These are phyloP conservation scores for Melanostoma mellinum DNA, from an alignment of 2,888 invertebrate species.

Conservation along the genomic window DNA sequence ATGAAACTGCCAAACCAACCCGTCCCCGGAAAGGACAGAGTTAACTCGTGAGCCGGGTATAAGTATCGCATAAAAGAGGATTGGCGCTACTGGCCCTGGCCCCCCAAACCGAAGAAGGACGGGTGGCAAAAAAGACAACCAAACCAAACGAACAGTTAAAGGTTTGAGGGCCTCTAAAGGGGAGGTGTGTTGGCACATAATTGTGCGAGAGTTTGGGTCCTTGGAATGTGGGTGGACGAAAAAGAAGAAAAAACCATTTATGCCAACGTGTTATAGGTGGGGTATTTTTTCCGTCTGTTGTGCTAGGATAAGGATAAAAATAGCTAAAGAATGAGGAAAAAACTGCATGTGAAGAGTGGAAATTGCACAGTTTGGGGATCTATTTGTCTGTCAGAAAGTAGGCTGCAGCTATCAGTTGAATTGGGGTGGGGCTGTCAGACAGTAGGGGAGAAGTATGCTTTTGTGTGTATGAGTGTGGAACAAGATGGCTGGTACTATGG, in stretches of 20 bases:
- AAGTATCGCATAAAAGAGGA: constrained; percentile 47
- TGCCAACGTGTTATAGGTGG: constrained; percentile 26
- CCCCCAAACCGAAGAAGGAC: not conserved
- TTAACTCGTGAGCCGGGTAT: constrained; percentile 65
- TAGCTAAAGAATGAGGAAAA: constrained; percentile 51
- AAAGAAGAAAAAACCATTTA: constrained; percentile 10
- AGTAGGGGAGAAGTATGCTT: constrained; percentile 5
- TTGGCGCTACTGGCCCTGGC: constrained; percentile 7
- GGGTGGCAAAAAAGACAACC: constrained; percentile 29
- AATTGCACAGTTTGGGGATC: constrained; percentile 63
- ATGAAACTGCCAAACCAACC: constrained; percentile 65
- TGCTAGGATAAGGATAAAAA: constrained; percentile 65
- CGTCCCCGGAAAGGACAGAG: constrained; percentile 65
- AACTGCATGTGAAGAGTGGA: constrained; percentile 31
- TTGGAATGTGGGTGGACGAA: constrained; percentile 32
- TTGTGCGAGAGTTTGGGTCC: constrained; percentile 44
- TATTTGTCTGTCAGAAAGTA: constrained; percentile 65
- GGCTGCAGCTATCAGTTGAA: constrained; percentile 50
- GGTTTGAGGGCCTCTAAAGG: constrained; percentile 60
- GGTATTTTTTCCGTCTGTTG: constrained; percentile 28
- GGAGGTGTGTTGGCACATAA: constrained; percentile 42
- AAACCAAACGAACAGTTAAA: not conserved
- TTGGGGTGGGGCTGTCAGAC: constrained; percentile 41
- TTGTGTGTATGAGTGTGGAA: constrained; percentile 31
- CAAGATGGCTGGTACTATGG: constrained; percentile 69